Conservation (phyloP, 2,113 vertebrate genomes). For the Pseudonaja textilis region DNA sequence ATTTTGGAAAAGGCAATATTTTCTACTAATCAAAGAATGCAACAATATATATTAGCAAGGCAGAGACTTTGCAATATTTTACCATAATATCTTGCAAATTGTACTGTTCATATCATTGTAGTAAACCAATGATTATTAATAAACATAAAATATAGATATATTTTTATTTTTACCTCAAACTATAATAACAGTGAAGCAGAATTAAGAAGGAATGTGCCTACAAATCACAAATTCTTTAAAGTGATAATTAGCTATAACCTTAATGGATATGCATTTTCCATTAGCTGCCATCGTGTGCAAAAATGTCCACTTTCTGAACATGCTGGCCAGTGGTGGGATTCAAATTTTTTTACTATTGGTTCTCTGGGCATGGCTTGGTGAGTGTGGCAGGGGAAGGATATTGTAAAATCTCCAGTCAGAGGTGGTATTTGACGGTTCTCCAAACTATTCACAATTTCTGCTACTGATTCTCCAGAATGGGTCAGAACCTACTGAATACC, state of each 20-base stretch:
- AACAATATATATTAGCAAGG: neutral
- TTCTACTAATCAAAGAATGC: neutral
- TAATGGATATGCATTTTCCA: constrained; percentile 52
- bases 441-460: no score
- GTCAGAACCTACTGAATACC: no score
- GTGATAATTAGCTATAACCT: constrained; percentile 10
- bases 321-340: constrained; percentile 16
- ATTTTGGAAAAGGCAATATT: neutral
- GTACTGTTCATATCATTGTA: neutral
- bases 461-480: no score
- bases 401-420: no score
- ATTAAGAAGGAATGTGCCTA: neutral
- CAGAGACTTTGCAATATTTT: neutral
- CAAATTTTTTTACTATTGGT: no score
- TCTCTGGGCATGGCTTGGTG: no score
- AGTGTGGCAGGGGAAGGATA: no score
- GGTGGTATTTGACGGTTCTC: no score
- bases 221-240: neutral
- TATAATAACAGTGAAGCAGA: neutral
- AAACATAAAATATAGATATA: neutral
- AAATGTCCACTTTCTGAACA: constrained; percentile 47
- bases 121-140: neutral
- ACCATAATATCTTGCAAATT: neutral
- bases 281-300: constrained; percentile 45
- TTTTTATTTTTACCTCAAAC: neutral